phyloP scores from a whole-genome alignment of 2,113 vertebrate genomes.

The Urocynchramus pylzowi region DNA sequence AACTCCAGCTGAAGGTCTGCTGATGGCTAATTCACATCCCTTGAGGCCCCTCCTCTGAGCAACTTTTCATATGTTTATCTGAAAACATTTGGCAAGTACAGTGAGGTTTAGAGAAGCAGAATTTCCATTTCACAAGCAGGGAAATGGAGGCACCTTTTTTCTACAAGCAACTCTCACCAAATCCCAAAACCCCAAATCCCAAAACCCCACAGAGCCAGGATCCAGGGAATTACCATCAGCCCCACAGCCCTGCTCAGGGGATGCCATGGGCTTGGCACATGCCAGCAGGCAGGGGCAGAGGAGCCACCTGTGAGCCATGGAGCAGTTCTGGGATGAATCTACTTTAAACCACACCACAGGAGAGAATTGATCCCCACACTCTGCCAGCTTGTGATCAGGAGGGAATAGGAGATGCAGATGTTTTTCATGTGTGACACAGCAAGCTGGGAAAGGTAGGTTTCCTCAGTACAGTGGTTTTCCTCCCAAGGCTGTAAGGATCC shows the following conservation, averaged over 20 bases:
- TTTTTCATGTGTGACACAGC: background rate
- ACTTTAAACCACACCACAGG: background rate
- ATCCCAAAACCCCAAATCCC: background rate
- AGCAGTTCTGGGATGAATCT: background rate
- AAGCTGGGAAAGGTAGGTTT: background rate
- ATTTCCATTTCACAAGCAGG: background rate
- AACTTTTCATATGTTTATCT: background rate
- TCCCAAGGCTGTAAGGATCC: background rate
- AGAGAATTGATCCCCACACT: background rate
- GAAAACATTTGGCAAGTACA: background rate
- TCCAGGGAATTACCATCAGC: background rate
- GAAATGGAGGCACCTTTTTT: background rate
- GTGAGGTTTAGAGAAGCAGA: background rate
- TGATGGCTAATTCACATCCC: background rate
- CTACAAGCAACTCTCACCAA: background rate
- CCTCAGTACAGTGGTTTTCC: background rate
- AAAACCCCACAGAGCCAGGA: background rate
- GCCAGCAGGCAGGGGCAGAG: background rate
- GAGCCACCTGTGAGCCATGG: fast-evolving
- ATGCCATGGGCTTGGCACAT: no score
- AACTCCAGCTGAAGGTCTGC: background rate
- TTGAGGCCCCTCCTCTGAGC: background rate
- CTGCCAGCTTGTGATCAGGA: background rate
- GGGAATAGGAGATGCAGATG: background rate
- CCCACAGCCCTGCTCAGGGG: background rate